Base-by-base conservation (phyloP, 1,140 invertebrate species). In the Aleiodes sp. region DNA sequence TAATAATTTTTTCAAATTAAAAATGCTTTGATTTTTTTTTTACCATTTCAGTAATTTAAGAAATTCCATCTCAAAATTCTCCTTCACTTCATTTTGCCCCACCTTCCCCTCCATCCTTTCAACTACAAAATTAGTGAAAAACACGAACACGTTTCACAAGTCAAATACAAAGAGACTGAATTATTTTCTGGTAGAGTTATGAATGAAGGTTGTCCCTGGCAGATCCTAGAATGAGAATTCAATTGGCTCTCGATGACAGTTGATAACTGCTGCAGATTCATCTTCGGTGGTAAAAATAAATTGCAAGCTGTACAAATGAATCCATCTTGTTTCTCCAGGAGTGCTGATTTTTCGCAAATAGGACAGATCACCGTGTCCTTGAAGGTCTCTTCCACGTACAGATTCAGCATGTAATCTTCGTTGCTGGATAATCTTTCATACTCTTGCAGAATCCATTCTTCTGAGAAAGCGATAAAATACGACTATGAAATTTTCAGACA, bases 371-470 rank as follows among this genome's bases (percentile, higher is more conserved):
- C 72, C 59, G 76, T 52, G 28, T 70, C 62, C 6, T 68, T 16
- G 4, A 52, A 14, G 9, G 75, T 69, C 12, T 74, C 56, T 31
- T 83, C 76, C 9, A 71, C 67, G 21, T 63, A 71, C 0, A 46
- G 56, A 9, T 73, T 61, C 8, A 77, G 56, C 26, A 78, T 71
- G 56, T 81, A 65, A 4, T 80, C 72, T 63, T 87, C 83, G 6
- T 80, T 73, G 19, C 75, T 68, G 7, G 78, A 43, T 21, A 83
- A 65, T 68, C 57, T 79, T 21, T 86, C 80, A 62, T 85, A 86
- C 67, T 87, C 84, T 67, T 76, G 31, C 2, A 84, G 24, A 29
- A 86, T 80, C 84, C 83, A 86, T 71, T 80, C 66, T 76, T 85
- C 84, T 85, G 41, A 7, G 76, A 73, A 65, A 33, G 68, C 29